Conservation (phyloP, 1,140 invertebrate species). For the Thaumatotibia leucotreta region DNA sequence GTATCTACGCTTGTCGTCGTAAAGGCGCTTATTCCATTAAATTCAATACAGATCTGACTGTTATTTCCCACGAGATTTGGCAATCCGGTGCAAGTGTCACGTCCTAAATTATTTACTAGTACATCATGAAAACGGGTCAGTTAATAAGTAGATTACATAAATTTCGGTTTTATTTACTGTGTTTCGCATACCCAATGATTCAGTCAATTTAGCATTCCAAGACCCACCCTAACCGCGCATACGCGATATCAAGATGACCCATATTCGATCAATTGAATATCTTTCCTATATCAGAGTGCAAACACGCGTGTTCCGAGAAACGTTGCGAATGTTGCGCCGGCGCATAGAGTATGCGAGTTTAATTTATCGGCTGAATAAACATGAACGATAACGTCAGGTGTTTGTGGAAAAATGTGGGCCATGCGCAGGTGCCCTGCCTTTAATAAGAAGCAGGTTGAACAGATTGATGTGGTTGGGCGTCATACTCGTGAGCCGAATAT, state of each 20-base stretch:
- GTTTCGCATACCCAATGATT: background rate
- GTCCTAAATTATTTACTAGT: too few species aligned
- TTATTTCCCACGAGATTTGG: too few species aligned
- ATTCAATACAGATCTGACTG: too few species aligned
- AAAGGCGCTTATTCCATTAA: too few species aligned
- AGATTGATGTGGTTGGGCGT: background rate
- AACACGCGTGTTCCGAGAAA: slow-evolving; percentile 1
- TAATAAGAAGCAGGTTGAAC: background rate
- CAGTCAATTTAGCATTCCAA: background rate
- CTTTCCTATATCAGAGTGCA: slow-evolving; percentile 9
- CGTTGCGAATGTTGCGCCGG: background rate
- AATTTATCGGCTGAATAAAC: slow-evolving; percentile 12
- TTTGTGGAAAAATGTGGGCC: slow-evolving; percentile 14
- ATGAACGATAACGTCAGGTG: slow-evolving; percentile 11
- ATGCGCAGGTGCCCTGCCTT: background rate
- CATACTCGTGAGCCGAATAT: background rate
- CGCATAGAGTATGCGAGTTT: slow-evolving; percentile 1
- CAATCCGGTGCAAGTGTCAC: too few species aligned
- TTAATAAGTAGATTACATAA: too few species aligned
- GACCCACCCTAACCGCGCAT: background rate
- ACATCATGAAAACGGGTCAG: too few species aligned
- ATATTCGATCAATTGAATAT: slow-evolving; percentile 5
- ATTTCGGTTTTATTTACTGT: too few species aligned
- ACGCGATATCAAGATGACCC: slow-evolving; percentile 9
- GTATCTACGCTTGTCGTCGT: too few species aligned